These are phyloP conservation scores for Crotalus horridus DNA, from an alignment of 2,113 vertebrate genomes.

Conservation along the genomic window DNA sequence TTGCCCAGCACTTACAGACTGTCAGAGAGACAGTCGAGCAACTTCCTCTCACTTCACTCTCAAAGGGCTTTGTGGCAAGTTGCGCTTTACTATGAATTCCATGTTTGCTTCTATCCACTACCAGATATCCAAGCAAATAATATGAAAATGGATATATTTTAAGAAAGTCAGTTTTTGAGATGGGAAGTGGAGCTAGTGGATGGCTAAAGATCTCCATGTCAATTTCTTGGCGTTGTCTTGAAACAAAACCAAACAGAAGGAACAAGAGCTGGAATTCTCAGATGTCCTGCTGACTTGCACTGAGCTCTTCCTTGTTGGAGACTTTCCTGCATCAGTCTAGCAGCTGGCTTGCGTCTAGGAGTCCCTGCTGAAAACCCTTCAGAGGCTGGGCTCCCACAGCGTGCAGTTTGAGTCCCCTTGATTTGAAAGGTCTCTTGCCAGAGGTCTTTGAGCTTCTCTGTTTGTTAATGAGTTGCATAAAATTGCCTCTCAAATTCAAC, in stretches of 20 bases:
- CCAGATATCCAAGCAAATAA: neutral
- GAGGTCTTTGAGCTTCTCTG: constrained; percentile 37
- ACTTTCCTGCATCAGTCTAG: constrained; percentile 40
- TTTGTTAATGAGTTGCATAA: constrained; percentile 23
- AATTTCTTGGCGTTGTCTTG: constrained; percentile 26
- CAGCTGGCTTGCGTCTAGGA: constrained; percentile 31
- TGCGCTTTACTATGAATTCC: neutral
- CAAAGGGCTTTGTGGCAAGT: constrained; percentile 48
- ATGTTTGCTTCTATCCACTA: neutral
- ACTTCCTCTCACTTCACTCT: constrained; percentile 20
- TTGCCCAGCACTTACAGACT: constrained; percentile 44
- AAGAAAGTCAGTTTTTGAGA: neutral
- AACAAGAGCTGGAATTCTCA: constrained; percentile 42
- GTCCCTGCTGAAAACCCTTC: constrained; percentile 49
- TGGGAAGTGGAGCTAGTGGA: constrained; percentile 23
- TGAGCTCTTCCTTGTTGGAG: constrained; percentile 36
- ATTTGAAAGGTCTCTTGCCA: constrained; percentile 22
- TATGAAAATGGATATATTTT: neutral
- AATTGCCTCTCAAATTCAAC: constrained; percentile 44
- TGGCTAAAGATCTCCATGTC: constrained; percentile 37
- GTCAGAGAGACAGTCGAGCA: constrained; percentile 19
- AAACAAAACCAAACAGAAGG: neutral
- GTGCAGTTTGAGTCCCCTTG: constrained; percentile 43
- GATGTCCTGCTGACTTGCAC: constrained; percentile 49
- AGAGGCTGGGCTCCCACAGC: constrained; percentile 39